Percentiles rank a stretch among this genome's conserved stretches.
Conservation (phyloP, 1,140 invertebrate genomes). For the Steinernema khuongi region DNA sequence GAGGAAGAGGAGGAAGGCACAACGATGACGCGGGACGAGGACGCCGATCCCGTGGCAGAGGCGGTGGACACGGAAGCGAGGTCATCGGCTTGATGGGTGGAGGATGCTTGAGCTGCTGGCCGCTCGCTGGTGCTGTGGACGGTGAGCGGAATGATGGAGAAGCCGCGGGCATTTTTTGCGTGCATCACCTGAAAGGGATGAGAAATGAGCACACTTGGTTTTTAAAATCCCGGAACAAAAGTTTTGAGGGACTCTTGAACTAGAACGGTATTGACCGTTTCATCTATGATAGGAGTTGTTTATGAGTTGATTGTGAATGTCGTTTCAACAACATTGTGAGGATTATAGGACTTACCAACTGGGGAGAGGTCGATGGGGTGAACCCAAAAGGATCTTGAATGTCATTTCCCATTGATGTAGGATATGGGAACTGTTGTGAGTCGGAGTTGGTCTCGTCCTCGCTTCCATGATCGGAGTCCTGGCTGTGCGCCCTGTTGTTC, state of each 20-base stretch:
- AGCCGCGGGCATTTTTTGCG: slow-evolving; percentile 41
- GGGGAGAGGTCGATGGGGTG: slow-evolving; percentile 49
- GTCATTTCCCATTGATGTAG: slow-evolving; percentile 47
- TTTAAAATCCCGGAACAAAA: no score
- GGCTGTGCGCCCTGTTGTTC: slow-evolving; percentile 23
- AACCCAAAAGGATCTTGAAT: slow-evolving; percentile 53
- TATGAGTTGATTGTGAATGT: slow-evolving; percentile 4
- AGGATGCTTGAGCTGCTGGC: slow-evolving; percentile 6
- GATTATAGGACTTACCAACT: slow-evolving; percentile 43
- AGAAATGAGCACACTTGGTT: background rate
- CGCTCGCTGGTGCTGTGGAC: slow-evolving; percentile 37
- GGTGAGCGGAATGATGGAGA: slow-evolving; percentile 47
- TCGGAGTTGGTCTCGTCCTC: slow-evolving; percentile 6
- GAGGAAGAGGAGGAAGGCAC: slow-evolving; percentile 17
- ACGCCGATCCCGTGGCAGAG: background rate
- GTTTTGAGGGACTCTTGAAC: no score
- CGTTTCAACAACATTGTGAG: slow-evolving; percentile 18
- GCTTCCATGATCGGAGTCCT: background rate
- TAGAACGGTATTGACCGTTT: no score
- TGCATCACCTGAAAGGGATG: slow-evolving; percentile 42
- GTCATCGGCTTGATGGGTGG: background rate
- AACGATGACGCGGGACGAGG: slow-evolving; percentile 24
- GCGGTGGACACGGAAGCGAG: background rate
- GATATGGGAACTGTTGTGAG: slow-evolving; percentile 30
- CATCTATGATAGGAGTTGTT: no score